These are phyloP conservation scores for Ectropis grisescens DNA, from an alignment of 1,140 invertebrate genomes.

Conservation along the genomic window DNA sequence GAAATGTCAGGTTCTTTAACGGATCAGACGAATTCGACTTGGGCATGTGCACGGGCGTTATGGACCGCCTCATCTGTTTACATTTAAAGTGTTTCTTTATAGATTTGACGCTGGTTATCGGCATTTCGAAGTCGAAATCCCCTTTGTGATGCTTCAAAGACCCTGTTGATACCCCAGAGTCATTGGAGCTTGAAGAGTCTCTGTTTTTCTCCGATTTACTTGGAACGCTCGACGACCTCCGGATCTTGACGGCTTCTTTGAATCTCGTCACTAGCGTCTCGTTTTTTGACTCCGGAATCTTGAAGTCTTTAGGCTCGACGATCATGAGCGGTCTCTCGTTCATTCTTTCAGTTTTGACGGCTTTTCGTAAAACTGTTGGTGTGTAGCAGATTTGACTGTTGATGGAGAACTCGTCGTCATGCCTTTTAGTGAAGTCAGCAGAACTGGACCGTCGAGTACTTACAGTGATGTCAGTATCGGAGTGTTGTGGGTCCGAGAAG, in stretches of 20 bases:
- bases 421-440: slow-evolving; percentile 60
- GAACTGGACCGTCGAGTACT: slow-evolving; percentile 59
- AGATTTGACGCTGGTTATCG: slow-evolving; percentile 66
- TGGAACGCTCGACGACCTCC: slow-evolving; percentile 84
- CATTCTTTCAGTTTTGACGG: slow-evolving; percentile 39
- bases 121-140: slow-evolving; percentile 77
- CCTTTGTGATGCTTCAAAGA: slow-evolving; percentile 75
- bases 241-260: slow-evolving; percentile 75
- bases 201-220: slow-evolving; percentile 82
- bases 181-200: slow-evolving; percentile 87
- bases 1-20: slow-evolving; percentile 78
- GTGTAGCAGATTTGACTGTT: slow-evolving; percentile 45
- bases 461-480: slow-evolving; percentile 44
- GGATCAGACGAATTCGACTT: slow-evolving; percentile 82
- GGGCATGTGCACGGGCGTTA: slow-evolving; percentile 69
- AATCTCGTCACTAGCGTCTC: slow-evolving; percentile 54
- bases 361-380: slow-evolving; percentile 47
- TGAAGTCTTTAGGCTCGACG: slow-evolving; percentile 29
- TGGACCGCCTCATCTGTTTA: slow-evolving; percentile 40
- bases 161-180: slow-evolving; percentile 84
- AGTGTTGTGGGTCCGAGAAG: slow-evolving; percentile 53
- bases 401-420: slow-evolving; percentile 47
- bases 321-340: slow-evolving; percentile 32
- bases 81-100: slow-evolving; percentile 63
- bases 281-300: slow-evolving; percentile 39